A percentile compares a stretch with the other conserved stretches of the same genome.
Evolutionary conservation across 2,113 vertebrate species (phyloP).

Genomic region (Pan paniscus): DNA sequence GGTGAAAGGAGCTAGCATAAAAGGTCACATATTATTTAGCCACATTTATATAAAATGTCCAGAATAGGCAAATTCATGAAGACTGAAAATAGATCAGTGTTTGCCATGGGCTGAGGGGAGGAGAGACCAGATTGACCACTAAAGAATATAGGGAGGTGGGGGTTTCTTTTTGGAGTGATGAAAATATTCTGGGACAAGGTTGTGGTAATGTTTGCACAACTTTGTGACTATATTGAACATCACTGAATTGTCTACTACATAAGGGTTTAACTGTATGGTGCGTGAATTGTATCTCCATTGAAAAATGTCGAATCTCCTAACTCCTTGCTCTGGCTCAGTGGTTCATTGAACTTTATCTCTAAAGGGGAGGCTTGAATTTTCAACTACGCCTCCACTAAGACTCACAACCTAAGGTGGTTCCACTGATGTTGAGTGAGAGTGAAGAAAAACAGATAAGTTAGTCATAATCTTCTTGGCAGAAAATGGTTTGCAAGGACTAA

Average conservation of each 20-base stretch:
- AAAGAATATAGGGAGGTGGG: not conserved
- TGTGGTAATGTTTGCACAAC: not conserved
- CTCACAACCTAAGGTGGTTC: not conserved
- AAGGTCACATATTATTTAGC: too few relatives aligned
- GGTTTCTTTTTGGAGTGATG: not conserved
- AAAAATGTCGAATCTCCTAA: not conserved
- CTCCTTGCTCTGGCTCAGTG: not conserved
- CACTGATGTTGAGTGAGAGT: not conserved
- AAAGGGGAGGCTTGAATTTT: not conserved
- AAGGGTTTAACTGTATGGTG: not conserved
- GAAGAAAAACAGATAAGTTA: not conserved
- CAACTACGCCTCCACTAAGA: not conserved
- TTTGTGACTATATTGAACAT: not conserved
- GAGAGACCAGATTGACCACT: not conserved
- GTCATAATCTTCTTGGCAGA: not conserved
- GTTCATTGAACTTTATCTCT: not conserved
- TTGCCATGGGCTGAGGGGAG: not conserved
- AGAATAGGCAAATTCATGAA: not conserved
- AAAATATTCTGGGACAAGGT: not conserved
- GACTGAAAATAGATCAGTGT: not conserved
- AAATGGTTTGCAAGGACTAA: not conserved
- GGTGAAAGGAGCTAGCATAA: not conserved
- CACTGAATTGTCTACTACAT: not conserved
- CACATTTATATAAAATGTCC: not conserved
- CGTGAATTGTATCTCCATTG: not conserved